Evolutionary conservation across 2,888 invertebrate species (phyloP).

Genomic region (Adela reaumurella): DNA sequence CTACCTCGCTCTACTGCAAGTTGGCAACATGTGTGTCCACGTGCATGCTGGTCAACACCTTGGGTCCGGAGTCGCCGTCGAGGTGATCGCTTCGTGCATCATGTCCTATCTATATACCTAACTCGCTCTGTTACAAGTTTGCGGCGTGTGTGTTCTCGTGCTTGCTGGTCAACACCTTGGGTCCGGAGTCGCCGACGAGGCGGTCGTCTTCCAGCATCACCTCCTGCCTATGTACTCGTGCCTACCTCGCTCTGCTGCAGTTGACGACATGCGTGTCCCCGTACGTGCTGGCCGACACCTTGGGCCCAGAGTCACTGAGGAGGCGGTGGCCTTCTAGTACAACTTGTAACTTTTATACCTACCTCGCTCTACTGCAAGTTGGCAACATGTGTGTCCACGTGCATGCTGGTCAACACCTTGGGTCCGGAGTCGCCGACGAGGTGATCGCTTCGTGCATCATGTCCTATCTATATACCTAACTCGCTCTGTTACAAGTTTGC

Average conservation of each 20-base stretch:
- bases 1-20: slow-evolving; percentile 80
- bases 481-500: slow-evolving; percentile 84
- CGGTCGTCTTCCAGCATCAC: slow-evolving; percentile 41
- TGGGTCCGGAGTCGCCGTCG: slow-evolving; percentile 83
- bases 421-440: slow-evolving; percentile 88
- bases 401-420: slow-evolving; percentile 85
- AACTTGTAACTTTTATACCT: background rate
- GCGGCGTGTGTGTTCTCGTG: slow-evolving; percentile 86
- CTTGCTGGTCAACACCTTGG: slow-evolving; percentile 85
- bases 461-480: too few relatives aligned
- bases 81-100: slow-evolving; percentile 85
- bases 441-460: slow-evolving; percentile 84
- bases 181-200: slow-evolving; percentile 85
- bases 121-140: slow-evolving; percentile 84
- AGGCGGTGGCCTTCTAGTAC: slow-evolving; percentile 82
- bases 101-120: slow-evolving; percentile 89
- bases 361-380: slow-evolving; percentile 87
- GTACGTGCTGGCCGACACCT: slow-evolving; percentile 86
- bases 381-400: slow-evolving; percentile 88
- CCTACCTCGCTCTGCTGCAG: slow-evolving; percentile 80
- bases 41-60: slow-evolving; percentile 86
- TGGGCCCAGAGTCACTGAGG: slow-evolving; percentile 83
- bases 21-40: slow-evolving; percentile 87
- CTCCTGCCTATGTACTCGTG: background rate
- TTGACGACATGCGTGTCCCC: slow-evolving; percentile 89